Evolutionary conservation across 2,113 vertebrate species (phyloP), one percentile per base, ranked within the genome.

Genomic region (Eulacestoma nigropectus): DNA sequence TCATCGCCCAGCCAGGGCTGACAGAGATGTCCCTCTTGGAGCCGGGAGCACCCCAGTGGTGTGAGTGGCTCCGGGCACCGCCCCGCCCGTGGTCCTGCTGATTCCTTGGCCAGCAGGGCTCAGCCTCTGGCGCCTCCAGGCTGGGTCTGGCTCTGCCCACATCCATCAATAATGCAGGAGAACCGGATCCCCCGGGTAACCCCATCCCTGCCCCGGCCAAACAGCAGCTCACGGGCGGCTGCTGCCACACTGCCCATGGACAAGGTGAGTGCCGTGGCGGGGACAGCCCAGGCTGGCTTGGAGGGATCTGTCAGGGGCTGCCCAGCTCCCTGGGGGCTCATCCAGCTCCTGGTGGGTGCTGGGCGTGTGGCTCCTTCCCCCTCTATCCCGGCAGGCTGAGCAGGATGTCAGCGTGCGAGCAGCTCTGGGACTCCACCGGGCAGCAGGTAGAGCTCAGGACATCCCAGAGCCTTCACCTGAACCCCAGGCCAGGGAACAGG

Each of bases 401-500:
- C 79, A 46, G 56, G 44, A 69, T 2, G 22, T 90, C 55, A 83
- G 72, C 0, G 41, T 89, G 8, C 17, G 73, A 80, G 91, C 93
- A 6, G 96, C 91, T 0, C 20, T 96, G 72, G 93, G 87, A 42
- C 59, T 95, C 3, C 89, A 89, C 25, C 77, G 37, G 68, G 77
- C 73, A 87, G 76, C 73, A 96, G 96, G 93, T 95, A 55, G 22
- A 68, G 83, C 68, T 75, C 59, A 57, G 47, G 47, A 41, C 22
- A 7, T 3, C 22, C 33, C 80, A 16, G n/a, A n/a, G 25, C 44
- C 50, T 52, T 42, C 73, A 33, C 26, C 50, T 5, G 4, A 62
- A 18, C 23, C 30, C 22, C 13, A 13, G 0, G 0, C 10, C 52
- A 16, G 64, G 50, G 18, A 35, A 19, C n/a, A 0, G 1, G 35